Evolutionary conservation across 2,888 invertebrate genomes (phyloP), one percentile per base, ranked within the genome.

Genomic region (Zelleria hepariella): DNA sequence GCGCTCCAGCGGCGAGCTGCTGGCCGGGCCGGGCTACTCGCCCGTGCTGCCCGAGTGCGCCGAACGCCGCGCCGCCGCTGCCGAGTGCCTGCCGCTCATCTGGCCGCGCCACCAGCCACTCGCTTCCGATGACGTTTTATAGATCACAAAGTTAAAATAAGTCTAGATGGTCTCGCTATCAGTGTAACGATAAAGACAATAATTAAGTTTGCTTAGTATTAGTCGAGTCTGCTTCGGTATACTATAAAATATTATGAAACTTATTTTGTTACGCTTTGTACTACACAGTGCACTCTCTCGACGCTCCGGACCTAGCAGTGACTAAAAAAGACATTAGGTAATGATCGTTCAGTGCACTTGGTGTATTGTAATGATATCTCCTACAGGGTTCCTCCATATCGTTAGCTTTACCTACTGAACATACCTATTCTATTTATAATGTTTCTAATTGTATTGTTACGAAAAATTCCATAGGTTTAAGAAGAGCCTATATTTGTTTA

Each of bases 331-430:
- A 49, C 49, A 20, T 20, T 49, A n/a, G n/a, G n/a, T n/a, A 21
- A n/a, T 18, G 49, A 49, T 21, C 49, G 18, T 49, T 49, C 21
- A 21, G 7, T 80, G 79, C 82, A 83, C 77, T 77, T 60, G 58
- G 25, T 58, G 77, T 75, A 67, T 66, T 76, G 73, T 80, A 79
- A 85, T 79, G 65, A 78, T 78, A 52, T 83, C 77, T 84, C 80
- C 81, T 82, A 87, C 87, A 88, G 87, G 87, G 87, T 88, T 86
- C 78, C 86, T 82, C 80, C 87, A 88, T 88, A 88, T 88, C 87
- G 86, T 85, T 86, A 86, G 86, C 85, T 84, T 85, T 86, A 86
- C 81, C 78, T 78, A 83, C 80, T 78, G 77, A 86, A 83, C 15
- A 42, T 42, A 42, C 10, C 32, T 42, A 42, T 15, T n/a, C 15